phyloP scores from a whole-genome alignment of 2,113 vertebrate genomes.

The Onychostoma macrolepis region DNA sequence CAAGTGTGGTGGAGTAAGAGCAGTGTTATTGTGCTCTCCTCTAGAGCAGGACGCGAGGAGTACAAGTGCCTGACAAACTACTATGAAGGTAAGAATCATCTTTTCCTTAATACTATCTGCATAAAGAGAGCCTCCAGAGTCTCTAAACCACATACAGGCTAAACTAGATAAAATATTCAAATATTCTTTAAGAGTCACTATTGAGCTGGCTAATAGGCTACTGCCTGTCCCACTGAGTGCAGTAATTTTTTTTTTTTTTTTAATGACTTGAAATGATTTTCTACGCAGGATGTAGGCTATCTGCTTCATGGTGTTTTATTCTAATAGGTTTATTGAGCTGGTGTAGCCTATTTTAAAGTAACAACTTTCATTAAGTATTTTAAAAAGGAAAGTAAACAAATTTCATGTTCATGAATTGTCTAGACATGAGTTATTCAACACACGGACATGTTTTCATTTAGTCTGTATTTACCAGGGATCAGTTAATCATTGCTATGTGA shows the following conservation, averaged over 20 bases:
- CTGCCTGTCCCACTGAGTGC: not conserved
- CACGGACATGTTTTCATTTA: not conserved
- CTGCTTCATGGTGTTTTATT: not conserved
- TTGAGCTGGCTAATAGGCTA: not conserved
- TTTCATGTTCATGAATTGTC: not conserved
- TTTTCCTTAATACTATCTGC: not conserved
- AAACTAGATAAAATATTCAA: not conserved
- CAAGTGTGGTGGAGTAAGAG: conserved; percentile 13
- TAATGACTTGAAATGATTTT: not conserved
- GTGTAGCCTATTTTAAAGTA: not conserved
- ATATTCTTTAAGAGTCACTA: not conserved
- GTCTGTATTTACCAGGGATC: not conserved
- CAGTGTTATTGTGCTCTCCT: not conserved
- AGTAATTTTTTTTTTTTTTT: not conserved
- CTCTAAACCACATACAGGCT: not conserved
- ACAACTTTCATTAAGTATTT: not conserved
- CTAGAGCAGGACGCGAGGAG: not conserved
- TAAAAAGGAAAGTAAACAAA: not conserved
- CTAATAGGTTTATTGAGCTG: not conserved
- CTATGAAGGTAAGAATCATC: conserved; percentile 8
- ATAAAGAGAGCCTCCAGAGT: not conserved
- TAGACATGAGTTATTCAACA: not conserved
- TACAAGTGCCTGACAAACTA: not conserved
- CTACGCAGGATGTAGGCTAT: no score
- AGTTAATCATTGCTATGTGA: not conserved